These are phyloP conservation scores for Galbula dea DNA, from an alignment of 2,113 vertebrate genomes.

Conservation along the genomic window DNA sequence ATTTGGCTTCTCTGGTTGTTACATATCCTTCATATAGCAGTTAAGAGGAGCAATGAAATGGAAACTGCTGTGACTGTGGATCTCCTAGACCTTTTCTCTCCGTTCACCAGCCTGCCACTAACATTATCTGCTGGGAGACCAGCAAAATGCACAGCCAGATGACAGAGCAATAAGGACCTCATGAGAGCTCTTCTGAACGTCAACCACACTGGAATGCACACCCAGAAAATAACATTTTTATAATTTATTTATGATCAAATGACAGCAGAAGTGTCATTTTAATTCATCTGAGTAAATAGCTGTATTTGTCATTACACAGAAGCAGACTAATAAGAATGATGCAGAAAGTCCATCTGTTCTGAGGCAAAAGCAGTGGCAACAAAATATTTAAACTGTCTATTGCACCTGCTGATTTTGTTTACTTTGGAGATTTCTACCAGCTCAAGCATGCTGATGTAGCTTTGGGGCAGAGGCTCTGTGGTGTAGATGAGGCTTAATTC, in stretches of 20 bases:
- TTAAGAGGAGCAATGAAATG: neutral
- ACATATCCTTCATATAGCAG: accelerated
- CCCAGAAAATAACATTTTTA: neutral
- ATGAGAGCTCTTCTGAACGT: neutral
- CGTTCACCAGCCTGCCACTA: neutral
- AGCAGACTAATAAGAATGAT: neutral
- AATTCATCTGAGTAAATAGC: neutral
- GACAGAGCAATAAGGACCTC: neutral
- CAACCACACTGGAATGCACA: neutral
- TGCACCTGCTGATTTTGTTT: neutral
- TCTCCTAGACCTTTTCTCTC: neutral
- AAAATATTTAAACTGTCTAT: neutral
- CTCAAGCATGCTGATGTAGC: neutral
- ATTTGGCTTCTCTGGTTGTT: neutral
- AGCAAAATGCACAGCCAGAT: neutral
- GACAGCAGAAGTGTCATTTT: neutral
- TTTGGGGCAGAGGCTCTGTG: neutral
- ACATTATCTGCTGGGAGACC: neutral
- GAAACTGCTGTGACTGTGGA: neutral
- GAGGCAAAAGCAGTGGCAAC: neutral
- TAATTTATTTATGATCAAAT: neutral
- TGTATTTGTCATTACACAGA: neutral
- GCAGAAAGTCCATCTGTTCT: neutral
- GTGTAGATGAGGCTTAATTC: neutral
- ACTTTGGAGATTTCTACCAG: neutral